phyloP scores from a whole-genome alignment of 2,797 vertebrate species.

The Neoniphon sammara region DNA sequence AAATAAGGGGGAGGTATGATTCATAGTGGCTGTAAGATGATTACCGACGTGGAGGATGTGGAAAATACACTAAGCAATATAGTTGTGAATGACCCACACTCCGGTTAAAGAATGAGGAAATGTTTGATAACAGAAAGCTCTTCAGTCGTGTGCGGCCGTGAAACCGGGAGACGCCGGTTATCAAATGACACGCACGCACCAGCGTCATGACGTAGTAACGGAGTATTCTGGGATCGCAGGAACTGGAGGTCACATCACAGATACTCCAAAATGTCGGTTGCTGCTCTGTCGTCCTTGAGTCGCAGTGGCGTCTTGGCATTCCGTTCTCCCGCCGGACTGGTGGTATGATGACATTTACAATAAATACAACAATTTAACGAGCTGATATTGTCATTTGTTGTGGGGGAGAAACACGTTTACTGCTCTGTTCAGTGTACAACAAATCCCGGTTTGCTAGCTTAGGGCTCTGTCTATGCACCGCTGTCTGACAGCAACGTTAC shows the following conservation, averaged over 20 bases:
- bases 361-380: rapidly evolving
- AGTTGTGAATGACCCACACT: too few species aligned
- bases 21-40: too few species aligned
- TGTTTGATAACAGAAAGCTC: neutral
- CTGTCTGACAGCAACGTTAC: neutral
- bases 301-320: slow-evolving; percentile 65
- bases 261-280: slow-evolving; percentile 77
- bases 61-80: too few species aligned
- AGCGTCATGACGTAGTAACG: neutral
- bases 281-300: slow-evolving; percentile 80
- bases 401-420: neutral
- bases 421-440: too few species aligned
- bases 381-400: rapidly evolving
- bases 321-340: slow-evolving; percentile 65
- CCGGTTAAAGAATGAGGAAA: neutral
- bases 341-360: slow-evolving; percentile 53
- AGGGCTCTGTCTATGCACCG: slow-evolving; percentile 56
- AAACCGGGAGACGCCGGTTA: neutral
- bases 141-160: rapidly evolving
- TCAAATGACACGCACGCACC: slow-evolving; percentile 2
- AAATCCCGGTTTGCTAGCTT: neutral
- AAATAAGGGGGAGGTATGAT: too few species aligned
- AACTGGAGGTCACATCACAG: slow-evolving; percentile 79
- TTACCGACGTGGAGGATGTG: too few species aligned
- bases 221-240: slow-evolving; percentile 53